phyloP scores from a whole-genome alignment of 2,888 invertebrate genomes.

The Drosophila parthenogenetica region DNA sequence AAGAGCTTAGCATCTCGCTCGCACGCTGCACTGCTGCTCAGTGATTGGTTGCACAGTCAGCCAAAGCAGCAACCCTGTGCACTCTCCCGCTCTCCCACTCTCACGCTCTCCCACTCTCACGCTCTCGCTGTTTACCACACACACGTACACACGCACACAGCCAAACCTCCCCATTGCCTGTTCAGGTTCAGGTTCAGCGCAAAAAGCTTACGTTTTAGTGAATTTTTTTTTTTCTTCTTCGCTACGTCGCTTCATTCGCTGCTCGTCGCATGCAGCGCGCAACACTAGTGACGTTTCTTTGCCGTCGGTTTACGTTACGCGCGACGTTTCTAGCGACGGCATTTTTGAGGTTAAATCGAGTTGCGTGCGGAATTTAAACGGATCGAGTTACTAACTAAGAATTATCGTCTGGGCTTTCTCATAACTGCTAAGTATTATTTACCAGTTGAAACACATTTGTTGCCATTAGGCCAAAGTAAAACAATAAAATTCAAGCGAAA shows the following conservation, averaged over 20 bases:
- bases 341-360: no score
- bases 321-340: no score
- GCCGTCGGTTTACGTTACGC: constrained; percentile 6
- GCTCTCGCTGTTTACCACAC: neutral
- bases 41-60: constrained; percentile 45
- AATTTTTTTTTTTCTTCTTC: no score
- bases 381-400: no score
- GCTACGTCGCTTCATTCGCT: neutral
- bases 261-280: constrained; percentile 9
- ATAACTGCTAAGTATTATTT: no score
- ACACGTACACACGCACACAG: neutral
- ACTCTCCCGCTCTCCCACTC: neutral
- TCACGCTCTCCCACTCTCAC: no score
- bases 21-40: constrained; percentile 26
- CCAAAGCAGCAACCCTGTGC: constrained; percentile 30
- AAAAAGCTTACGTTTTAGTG: neutral
- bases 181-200: constrained; percentile 13
- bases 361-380: no score
- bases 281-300: neutral
- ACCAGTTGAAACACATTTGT: no score
- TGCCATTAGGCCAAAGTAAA: no score
- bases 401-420: no score
- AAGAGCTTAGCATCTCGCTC: constrained; percentile 33
- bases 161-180: neutral
- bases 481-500: no score